Percentiles rank a stretch among this genome's conserved stretches.
Conservation (phyloP, 2,113 vertebrate genomes). For the Orientallactaga bullata region DNA sequence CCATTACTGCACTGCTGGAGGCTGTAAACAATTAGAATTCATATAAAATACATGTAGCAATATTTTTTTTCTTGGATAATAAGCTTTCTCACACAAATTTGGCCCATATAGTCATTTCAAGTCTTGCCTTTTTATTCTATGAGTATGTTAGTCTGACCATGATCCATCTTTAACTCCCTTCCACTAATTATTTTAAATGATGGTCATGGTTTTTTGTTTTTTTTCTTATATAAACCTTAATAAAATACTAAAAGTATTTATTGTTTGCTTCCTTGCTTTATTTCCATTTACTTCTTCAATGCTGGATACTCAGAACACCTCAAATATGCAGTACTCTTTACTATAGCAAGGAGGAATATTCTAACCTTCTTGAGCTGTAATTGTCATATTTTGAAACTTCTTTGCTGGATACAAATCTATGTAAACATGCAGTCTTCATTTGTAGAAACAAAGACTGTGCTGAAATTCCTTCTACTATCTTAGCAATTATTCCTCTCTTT, state of each 20-base stretch:
- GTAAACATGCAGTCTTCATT: not conserved
- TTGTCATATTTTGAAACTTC: conserved; percentile 5
- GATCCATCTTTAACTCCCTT: not conserved
- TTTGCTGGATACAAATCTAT: not conserved
- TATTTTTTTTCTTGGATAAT: conserved; percentile 46
- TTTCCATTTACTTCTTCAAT: not conserved
- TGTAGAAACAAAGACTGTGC: conserved; percentile 47
- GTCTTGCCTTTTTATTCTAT: conserved; percentile 27
- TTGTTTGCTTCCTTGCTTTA: not conserved
- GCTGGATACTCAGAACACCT: not conserved
- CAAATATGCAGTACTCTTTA: not conserved
- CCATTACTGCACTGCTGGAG: conserved; percentile 50
- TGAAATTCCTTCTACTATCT: conserved; percentile 44
- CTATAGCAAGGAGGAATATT: not conserved
- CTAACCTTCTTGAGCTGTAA: conserved; percentile 19
- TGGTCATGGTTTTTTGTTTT: not conserved
- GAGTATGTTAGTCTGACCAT: not conserved
- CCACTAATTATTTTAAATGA: conserved; percentile 43
- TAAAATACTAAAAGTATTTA: not conserved
- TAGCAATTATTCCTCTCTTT: conserved; percentile 12
- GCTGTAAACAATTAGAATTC: conserved; percentile 75
- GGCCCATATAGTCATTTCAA: not conserved
- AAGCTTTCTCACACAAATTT: conserved; percentile 40
- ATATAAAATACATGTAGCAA: conserved; percentile 68
- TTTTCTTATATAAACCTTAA: conserved; percentile 35